Conservation (phyloP, 2,113 vertebrate species). For the mouse (Mus musculus) region GRCm39 chr16:21366501-21367000, state of each 20-base stretch:
- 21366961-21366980: neutral
- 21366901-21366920: constrained; percentile 40
- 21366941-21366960: neutral
- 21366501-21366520: neutral
- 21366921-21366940: neutral
- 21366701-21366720: neutral
- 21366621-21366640: neutral
- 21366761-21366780: constrained; percentile 51
- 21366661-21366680: constrained; percentile 53
- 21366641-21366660: constrained; percentile 43
- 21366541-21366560: constrained; percentile 17
- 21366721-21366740: constrained; percentile 22
- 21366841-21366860: constrained; percentile 53
- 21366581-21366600: neutral
- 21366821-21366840: constrained; percentile 35
- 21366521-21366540: constrained; percentile 26
- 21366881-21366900: constrained; percentile 19
- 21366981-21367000: neutral
- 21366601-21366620: constrained; percentile 54
- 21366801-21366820: constrained; percentile 56
- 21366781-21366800: constrained; percentile 68
- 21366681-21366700: constrained; percentile 31
- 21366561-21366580: constrained; percentile 17
- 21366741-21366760: constrained; percentile 60
- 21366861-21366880: constrained; percentile 60